Evolutionary conservation across 2,113 vertebrate genomes (phyloP).

Genomic region (Madoqua kirkii): DNA sequence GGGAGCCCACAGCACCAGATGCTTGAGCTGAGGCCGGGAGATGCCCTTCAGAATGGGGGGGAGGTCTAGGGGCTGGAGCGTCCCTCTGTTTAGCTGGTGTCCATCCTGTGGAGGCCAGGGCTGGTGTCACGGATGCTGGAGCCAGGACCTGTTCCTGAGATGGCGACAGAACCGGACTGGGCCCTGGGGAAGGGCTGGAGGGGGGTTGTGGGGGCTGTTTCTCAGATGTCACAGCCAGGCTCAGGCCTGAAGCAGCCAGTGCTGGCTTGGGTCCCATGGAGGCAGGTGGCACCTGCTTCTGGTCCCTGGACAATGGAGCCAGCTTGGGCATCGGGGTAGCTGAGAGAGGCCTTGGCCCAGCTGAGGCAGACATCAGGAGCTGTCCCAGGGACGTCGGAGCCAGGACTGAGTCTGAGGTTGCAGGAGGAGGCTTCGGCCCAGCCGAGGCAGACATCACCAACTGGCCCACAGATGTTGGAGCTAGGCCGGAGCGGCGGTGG

Average conservation of each 20-base stretch:
- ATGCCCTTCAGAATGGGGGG: not conserved
- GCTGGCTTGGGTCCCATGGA: constrained; percentile 49
- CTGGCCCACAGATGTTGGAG: constrained; percentile 43
- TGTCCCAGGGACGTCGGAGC: constrained; percentile 36
- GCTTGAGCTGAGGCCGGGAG: constrained; percentile 19
- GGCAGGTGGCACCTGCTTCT: constrained; percentile 47
- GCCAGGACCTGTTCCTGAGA: constrained; percentile 38
- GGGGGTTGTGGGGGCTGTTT: not conserved
- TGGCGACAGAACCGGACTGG: constrained; percentile 36
- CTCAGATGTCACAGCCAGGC: constrained; percentile 37
- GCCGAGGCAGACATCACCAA: not conserved
- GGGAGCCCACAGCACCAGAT: not conserved
- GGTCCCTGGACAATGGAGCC: constrained; percentile 30
- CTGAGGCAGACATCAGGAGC: constrained; percentile 17
- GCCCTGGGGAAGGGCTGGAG: not conserved
- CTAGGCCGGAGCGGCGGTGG: not conserved
- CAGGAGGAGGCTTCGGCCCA: constrained; percentile 32
- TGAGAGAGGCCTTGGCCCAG: not conserved
- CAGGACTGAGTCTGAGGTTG: not conserved
- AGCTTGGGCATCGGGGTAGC: not conserved
- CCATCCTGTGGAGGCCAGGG: not conserved
- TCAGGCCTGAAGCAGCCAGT: constrained; percentile 38
- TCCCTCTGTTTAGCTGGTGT: constrained; percentile 35
- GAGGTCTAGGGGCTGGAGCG: not conserved
- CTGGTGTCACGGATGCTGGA: not conserved